Conservation (phyloP, 30 jellyfish, hydroid and myxozoan species). For the Aurelia sp. region DNA sequence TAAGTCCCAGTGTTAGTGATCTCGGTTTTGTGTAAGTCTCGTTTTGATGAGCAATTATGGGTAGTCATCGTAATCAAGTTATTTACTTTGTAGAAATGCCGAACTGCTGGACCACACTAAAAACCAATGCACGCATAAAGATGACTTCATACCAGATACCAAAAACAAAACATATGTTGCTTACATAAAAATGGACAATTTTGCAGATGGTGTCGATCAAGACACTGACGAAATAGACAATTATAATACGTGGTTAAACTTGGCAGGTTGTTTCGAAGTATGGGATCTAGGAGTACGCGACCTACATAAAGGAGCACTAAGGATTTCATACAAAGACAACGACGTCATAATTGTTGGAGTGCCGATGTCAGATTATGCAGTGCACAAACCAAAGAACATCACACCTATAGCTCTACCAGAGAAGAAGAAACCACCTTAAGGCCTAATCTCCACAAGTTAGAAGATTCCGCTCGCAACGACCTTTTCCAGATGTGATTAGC, state of each 20-base stretch:
- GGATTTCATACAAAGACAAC: constrained; percentile 84
- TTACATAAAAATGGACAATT: constrained; percentile 43
- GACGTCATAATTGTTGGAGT: constrained; percentile 78
- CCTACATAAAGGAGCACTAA: constrained; percentile 78
- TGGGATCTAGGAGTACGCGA: constrained; percentile 95
- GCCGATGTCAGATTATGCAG: constrained; percentile 76
- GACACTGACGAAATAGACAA: not conserved
- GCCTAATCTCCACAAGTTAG: too few species aligned
- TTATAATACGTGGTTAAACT: constrained; percentile 44
- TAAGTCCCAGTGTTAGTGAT: too few species aligned
- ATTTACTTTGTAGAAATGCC: constrained; percentile 66
- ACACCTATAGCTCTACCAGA: constrained; percentile 49
- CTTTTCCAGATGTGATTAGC: too few species aligned
- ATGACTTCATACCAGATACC: constrained; percentile 90
- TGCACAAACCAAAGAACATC: constrained; percentile 71
- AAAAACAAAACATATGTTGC: constrained; percentile 81
- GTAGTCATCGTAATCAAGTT: too few species aligned
- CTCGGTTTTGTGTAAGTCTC: too few species aligned
- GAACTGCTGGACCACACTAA: constrained; percentile 84
- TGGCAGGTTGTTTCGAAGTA: constrained; percentile 81
- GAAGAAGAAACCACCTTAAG: not conserved
- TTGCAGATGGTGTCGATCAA: not conserved
- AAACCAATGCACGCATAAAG: constrained; percentile 76
- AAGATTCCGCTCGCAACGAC: too few species aligned
- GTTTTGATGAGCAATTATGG: too few species aligned